Evolutionary conservation across 2,888 invertebrate genomes (phyloP), one percentile per base, ranked within the genome.

Genomic region (Sturmia bella): DNA sequence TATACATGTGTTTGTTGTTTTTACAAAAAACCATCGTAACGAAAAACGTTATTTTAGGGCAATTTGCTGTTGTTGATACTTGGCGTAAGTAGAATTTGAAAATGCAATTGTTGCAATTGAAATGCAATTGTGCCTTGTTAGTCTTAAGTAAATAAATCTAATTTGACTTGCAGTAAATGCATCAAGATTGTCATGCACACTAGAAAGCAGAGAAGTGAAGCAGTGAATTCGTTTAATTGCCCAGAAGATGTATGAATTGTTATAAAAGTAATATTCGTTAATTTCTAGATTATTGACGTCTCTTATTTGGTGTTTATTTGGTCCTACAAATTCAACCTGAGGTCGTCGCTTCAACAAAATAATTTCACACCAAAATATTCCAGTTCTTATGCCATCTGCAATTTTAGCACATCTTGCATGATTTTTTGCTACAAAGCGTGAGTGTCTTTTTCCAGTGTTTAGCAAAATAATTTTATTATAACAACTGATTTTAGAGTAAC

Each of bases 71-170:
- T 68, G 41, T 27, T 50, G 57, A 41, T 64, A 41, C 64, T 43
- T 59, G 21, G 50, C 74, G 73, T 69, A 48, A 79, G 11, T 61
- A 13, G 45, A 59, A 52, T 43, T 50, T 59, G 7, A 52, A 70
- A 64, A 41, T 78, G 66, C 76, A 76, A 59, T 70, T 70, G 74
- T 74, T 74, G 77, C 80, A 72, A 63, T 59, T 73, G 41, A 57
- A 24, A 13, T 54, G 56, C 59, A 52, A 43, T 32, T 32, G 32
- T 32, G 32, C 27, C 19, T 50, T 66, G 48, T 70, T 64, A 19
- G 39, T 66, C 64, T 64, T 48, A 52, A 72, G 48, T 43, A 64
- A 72, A 78, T 59, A 72, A 41, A 48, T 70, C 75, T 56, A 43
- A 5, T 54, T 61, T 72, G 41, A 61, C 24, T 73, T 32, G 52